Percentiles rank a stretch among this genome's conserved stretches.
phyloP scores from a whole-genome alignment of 1,140 invertebrate species.

The Ganaspis sp. region DNA sequence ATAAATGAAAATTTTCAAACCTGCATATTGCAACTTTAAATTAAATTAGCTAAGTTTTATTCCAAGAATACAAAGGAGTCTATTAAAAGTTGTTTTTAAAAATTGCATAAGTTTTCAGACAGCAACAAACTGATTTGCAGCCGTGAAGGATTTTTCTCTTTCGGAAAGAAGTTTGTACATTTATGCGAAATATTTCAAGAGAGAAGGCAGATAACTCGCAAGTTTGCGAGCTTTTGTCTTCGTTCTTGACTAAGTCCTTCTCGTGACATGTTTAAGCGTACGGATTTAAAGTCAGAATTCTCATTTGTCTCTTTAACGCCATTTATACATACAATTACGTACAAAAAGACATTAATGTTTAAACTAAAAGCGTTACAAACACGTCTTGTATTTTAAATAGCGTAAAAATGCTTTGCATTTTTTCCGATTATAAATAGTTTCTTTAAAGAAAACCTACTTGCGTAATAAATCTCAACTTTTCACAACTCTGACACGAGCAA shows the following conservation, averaged over 20 bases:
- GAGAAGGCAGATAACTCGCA: neutral
- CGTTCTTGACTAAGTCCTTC: neutral
- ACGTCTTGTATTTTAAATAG: neutral
- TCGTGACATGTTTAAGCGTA: neutral
- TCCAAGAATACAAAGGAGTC: neutral
- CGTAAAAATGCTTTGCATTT: neutral
- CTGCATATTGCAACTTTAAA: neutral
- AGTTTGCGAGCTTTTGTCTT: constrained; percentile 10
- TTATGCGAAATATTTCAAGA: constrained; percentile 4
- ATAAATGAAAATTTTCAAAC: too few relatives aligned
- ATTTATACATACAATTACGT: neutral
- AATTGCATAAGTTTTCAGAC: constrained; percentile 3
- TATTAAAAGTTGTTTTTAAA: constrained; percentile 11
- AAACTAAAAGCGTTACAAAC: neutral
- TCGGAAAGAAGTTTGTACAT: neutral
- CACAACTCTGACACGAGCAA: neutral
- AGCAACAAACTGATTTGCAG: neutral
- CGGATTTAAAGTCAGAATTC: neutral
- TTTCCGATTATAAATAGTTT: neutral
- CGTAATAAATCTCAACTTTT: constrained; percentile 7
- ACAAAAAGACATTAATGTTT: neutral
- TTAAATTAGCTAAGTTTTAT: neutral
- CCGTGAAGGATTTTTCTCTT: neutral
- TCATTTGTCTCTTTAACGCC: constrained; percentile 5
- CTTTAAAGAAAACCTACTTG: neutral